Evolutionary conservation across 2,797 vertebrate genomes (phyloP).

Genomic region (Lindbergichthys nudifrons): DNA sequence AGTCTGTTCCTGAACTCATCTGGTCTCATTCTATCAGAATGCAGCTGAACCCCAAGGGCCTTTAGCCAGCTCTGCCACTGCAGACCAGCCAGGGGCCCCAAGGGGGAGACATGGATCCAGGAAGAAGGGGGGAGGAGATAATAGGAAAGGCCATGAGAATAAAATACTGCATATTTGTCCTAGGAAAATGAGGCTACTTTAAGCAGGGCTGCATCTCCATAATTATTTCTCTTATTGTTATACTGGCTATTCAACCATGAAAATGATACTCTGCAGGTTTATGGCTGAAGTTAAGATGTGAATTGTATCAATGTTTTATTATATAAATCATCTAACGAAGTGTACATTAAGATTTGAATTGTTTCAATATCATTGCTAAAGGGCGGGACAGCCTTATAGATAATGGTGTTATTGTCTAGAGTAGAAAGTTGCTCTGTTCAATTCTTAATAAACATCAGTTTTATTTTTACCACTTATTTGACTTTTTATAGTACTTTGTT

Average conservation of each 20-base stretch:
- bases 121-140: slow-evolving; percentile 11
- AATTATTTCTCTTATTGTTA: background rate
- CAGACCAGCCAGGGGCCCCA: slow-evolving; percentile 36
- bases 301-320: background rate
- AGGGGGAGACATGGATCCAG: slow-evolving; percentile 35
- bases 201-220: background rate
- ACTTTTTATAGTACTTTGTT: rapidly evolving
- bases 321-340: background rate
- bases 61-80: slow-evolving; percentile 37
- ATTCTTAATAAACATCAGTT: background rate
- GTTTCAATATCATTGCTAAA: background rate
- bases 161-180: slow-evolving; percentile 10
- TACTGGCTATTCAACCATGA: background rate
- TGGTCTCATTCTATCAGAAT: slow-evolving; percentile 68
- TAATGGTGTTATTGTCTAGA: background rate
- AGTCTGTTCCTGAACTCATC: slow-evolving; percentile 44
- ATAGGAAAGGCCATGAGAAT: background rate
- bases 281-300: background rate
- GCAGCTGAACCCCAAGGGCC: slow-evolving; percentile 49
- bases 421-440: slow-evolving; percentile 5
- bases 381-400: background rate
- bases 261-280: background rate
- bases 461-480: too few relatives aligned
- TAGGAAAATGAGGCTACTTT: background rate
- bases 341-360: background rate